A percentile compares a stretch with the other conserved stretches of the same genome.
phyloP scores from a whole-genome alignment of 2,113 vertebrate genomes.

The Ivindomyrus marchei region DNA sequence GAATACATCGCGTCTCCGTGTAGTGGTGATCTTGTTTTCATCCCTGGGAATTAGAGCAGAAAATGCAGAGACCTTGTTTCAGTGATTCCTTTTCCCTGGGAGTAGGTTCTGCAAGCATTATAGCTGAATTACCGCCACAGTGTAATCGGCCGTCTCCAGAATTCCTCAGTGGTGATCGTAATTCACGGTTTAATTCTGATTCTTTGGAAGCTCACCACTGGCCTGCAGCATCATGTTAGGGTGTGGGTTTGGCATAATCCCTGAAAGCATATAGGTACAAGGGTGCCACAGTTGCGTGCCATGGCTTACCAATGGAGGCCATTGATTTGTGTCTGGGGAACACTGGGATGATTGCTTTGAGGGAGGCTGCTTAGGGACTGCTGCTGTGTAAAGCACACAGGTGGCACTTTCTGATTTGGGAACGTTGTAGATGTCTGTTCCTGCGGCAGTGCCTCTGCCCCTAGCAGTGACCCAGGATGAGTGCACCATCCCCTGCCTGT shows the following conservation, averaged over 20 bases:
- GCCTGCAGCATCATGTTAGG: neutral
- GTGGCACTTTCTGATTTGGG: neutral
- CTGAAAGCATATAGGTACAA: neutral
- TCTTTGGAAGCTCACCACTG: neutral
- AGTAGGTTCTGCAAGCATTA: neutral
- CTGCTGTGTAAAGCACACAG: neutral
- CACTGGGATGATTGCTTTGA: neutral
- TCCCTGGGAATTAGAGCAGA: neutral
- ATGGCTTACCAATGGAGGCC: neutral
- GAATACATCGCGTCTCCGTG: neutral
- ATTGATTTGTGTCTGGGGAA: neutral
- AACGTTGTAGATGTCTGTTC: neutral
- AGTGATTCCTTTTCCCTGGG: neutral
- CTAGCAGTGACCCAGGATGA: neutral
- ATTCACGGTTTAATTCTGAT: neutral
- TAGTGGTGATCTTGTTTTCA: neutral
- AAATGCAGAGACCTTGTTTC: neutral
- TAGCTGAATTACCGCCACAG: neutral
- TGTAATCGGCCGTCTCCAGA: neutral
- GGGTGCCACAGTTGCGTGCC: neutral
- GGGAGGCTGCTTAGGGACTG: neutral
- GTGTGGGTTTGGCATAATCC: neutral
- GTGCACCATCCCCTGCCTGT: too few relatives aligned
- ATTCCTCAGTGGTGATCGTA: neutral
- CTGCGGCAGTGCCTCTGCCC: neutral